Evolutionary conservation across 2,113 vertebrate genomes (phyloP).

Genomic region (Sisor rabdophorus): DNA sequence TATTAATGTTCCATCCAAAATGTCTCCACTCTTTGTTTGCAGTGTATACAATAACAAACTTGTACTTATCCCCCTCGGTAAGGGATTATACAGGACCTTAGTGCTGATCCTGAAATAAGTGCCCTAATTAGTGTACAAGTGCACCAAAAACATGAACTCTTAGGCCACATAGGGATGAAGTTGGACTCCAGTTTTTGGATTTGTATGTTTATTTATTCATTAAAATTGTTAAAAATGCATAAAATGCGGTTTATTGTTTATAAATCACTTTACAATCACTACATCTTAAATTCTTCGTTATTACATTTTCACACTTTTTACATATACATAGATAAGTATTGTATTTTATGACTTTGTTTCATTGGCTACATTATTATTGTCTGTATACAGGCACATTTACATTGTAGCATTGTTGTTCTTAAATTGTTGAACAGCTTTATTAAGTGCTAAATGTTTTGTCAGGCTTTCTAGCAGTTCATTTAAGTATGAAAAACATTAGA

Average conservation of each 20-base stretch:
- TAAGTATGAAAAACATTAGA: not conserved
- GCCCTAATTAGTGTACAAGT: not conserved
- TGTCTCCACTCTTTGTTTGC: not conserved
- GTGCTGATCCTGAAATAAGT: not conserved
- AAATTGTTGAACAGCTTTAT: not conserved
- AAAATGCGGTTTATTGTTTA: too few species aligned
- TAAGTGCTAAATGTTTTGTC: not conserved
- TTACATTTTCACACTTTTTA: too few species aligned
- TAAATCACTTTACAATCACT: not conserved
- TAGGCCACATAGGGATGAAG: not conserved
- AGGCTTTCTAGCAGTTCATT: not conserved
- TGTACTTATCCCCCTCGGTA: not conserved
- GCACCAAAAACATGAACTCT: not conserved
- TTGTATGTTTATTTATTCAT: not conserved
- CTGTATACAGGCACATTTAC: not conserved
- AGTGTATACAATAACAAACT: too few species aligned
- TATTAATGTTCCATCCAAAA: not conserved
- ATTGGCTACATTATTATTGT: not conserved
- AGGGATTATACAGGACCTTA: not conserved
- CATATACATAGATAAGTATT: too few species aligned
- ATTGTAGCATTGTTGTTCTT: too few species aligned
- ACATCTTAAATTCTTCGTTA: not conserved
- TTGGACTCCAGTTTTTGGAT: not conserved
- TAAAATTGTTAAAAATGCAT: not conserved
- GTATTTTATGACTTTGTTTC: not conserved